Evolutionary conservation across 2,888 invertebrate genomes (phyloP), one percentile per base, ranked within the genome.

Genomic region (Zootermopsis nevadensis): DNA sequence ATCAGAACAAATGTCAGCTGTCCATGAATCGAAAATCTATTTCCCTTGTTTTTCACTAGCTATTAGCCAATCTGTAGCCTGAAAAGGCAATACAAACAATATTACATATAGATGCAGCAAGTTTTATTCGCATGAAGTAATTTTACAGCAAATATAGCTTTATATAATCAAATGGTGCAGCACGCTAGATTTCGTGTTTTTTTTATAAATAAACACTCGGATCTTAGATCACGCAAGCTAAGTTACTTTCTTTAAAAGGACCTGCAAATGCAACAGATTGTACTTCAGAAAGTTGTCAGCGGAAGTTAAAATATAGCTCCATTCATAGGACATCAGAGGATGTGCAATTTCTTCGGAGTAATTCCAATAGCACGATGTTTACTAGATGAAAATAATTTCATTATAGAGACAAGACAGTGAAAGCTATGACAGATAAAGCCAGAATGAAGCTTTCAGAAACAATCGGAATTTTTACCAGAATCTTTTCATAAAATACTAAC

Each of bases 1-100:
- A 33, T 74, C 38, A 74, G 74, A 38, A 74, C 38, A 74, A 31
- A 69, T 69, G 69, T 69, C 69, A 69, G 69, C 33, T 7, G 33
- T 69, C 69, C 22, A 6, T 33, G 33, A 69, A 69, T 69, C 33
- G 69, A 69, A 60, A 60, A 27, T n/a, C 27, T 27, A n/a, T 12
- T 27, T 60, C n/a, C 27, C 27, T 60, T 27, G 6, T 66, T 27
- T 33, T 74, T 42, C 74, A 35, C 38, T 38, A 74, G 74, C 74
- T 42, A n/a, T 74, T 74, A 74, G 38, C n/a, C 33, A 42, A 38
- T 38, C 35, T n/a, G 24, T 38, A 74, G 74, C 74, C 33, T 30
- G 38, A 22, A 74, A n/a, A 74, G 24, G 10, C 2, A 38, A 1
- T 42, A 31, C 38, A 74, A 74, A n/a, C 74, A 74, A 69, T 42